Evolutionary conservation across 2,888 invertebrate genomes (phyloP), one percentile per base, ranked within the genome.

Genomic region (Lissonota sp.): DNA sequence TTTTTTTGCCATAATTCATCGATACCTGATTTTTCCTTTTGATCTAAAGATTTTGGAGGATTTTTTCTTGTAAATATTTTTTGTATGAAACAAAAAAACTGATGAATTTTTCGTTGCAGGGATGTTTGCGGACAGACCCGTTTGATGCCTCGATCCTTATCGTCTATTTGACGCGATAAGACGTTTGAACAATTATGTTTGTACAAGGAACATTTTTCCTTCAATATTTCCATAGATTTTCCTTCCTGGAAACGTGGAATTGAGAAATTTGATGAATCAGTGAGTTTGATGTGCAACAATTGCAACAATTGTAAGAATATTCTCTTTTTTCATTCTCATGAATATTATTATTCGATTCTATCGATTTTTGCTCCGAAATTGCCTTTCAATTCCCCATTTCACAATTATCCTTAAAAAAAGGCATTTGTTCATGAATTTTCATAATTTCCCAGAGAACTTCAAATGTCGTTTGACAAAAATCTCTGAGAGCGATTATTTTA

Each of bases 111-210:
- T 26, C 26, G 26, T 2, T 26, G 26, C 26, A 26, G 26, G 26
- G 26, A 26, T 26, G 26, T 26, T 26, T 26, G 26, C 26, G 3
- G 26, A 26, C 1, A 3, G 1, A 26, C 26, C 26, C 26, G 1
- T 26, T 26, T 26, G 1, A 26, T 26, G 26, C 26, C 26, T 26
- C 26, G 26, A 26, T 26, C 26, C 46, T 46, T 46, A 46, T 46
- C 63, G 46, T 40, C 42, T 40, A 37, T 49, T 64, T 10, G 1
- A 37, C 7, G 14, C 39, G 64, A 64, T 64, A 64, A 64, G 39
- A 64, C 12, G 37, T 42, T 26, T 26, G 26, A 26, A 26, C 26
- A 26, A 26, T 26, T 1, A 26, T 26, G 3, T 26, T 26, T 26
- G 3, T 26, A 26, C 26, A 26, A 26, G 26, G 26, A 26, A 26